Base-by-base conservation (phyloP, 2,797 vertebrate genomes). In the Leuciscus waleckii region DNA sequence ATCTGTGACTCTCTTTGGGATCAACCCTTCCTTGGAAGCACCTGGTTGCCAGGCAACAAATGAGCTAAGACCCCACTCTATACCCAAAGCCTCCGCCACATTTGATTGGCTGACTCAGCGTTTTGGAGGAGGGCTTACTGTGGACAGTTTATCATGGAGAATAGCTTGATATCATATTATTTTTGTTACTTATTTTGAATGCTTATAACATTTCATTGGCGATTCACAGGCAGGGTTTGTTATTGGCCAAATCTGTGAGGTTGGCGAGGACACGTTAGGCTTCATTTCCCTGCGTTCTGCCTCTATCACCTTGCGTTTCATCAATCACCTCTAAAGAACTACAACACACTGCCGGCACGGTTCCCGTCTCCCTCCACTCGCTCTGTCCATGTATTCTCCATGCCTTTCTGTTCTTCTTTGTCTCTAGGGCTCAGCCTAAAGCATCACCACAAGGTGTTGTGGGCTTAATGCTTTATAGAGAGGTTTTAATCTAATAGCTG, bases 41-140 rank as follows among this genome's bases (percentile, higher is more conserved):
- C 94, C 95, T 95, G 94, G 95, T 95, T 95, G 95, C 95, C 46
- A 92, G 88, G 95, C 93, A 95, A 95, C 94, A 94, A 92, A 80
- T 88, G 93, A 93, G 91, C 90, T 84, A 89, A 92, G 93, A 92
- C 92, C 90, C 65, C 71, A 87, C 76, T 88, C 77, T 58, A 35
- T 86, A 81, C 86, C 73, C 83, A 79, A 76, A 82, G 82, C 63
- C 68, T n/a, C 63, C 7, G 3, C 39, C 37, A 32, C 26, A 5
- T 87, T 43, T 87, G 81, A 88, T 87, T 88, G 87, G 85, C 84
- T 87, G 79, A 87, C 71, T 87, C 81, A 87, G 85, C 80, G 11
- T 43, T 84, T 70, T 51, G 23, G 32, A 46, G 85, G 56, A 69
- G 78, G 74, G 41, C 46, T 86, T 68, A 56, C 10, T 32, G 6